Conservation (phyloP, 2,113 vertebrate genomes). For the Halcyon malimbica region DNA sequence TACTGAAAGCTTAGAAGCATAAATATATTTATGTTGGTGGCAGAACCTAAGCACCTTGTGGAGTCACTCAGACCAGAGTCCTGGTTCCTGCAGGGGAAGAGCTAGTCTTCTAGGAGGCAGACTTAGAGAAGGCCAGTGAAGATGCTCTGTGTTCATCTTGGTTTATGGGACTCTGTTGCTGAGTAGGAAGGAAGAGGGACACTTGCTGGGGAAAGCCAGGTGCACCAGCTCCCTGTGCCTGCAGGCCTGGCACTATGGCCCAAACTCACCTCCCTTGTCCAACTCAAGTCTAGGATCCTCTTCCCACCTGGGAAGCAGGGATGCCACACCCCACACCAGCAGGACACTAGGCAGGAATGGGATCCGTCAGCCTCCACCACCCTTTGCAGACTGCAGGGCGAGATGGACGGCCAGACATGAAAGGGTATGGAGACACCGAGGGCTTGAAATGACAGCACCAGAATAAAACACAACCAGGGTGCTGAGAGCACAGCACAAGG, state of each 20-base stretch:
- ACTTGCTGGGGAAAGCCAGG: rapidly evolving
- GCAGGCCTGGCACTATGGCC: neutral
- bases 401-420: rapidly evolving
- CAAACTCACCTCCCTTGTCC: rapidly evolving
- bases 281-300: rapidly evolving
- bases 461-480: neutral
- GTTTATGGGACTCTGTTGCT: rapidly evolving
- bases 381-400: rapidly evolving
- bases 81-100: rapidly evolving
- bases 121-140: neutral
- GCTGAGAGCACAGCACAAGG: neutral
- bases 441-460: neutral
- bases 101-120: neutral
- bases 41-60: neutral
- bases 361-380: neutral
- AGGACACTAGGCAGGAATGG: neutral
- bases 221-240: rapidly evolving
- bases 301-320: neutral
- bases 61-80: neutral
- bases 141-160: rapidly evolving
- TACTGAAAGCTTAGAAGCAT: neutral
- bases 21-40: neutral
- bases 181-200: neutral
- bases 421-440: neutral
- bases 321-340: neutral